Conservation (phyloP, 2,888 invertebrate species). For the Allolobophora icterica region DNA sequence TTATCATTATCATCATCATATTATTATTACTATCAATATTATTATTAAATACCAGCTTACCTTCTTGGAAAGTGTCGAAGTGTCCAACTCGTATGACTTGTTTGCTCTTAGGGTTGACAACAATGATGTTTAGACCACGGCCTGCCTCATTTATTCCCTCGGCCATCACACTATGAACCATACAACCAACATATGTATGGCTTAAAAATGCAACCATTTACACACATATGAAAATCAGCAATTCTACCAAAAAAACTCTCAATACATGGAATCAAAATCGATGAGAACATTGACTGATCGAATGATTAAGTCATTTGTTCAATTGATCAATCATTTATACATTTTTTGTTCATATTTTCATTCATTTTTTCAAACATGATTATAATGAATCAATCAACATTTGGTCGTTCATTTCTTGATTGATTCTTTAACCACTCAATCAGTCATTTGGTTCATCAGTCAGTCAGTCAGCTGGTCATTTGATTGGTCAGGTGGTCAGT, state of each 20-base stretch:
- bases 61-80: constrained; percentile 70
- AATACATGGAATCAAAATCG: not conserved
- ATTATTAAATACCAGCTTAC: constrained; percentile 51
- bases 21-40: too few species aligned
- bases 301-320: not conserved
- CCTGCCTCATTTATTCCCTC: constrained; percentile 68
- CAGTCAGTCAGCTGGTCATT: not conserved
- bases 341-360: not conserved
- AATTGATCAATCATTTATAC: not conserved
- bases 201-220: not conserved
- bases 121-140: constrained; percentile 69
- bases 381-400: not conserved
- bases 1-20: too few species aligned
- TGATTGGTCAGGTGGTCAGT: not conserved
- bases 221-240: not conserved
- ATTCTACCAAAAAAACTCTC: not conserved
- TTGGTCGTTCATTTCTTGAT: not conserved
- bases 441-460: not conserved
- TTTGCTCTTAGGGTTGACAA: constrained; percentile 66
- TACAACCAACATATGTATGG: not conserved
- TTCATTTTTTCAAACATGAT: not conserved
- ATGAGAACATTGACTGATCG: not conserved
- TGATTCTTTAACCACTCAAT: not conserved
- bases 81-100: constrained; percentile 66
- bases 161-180: constrained; percentile 61